Conservation (phyloP, 1,140 invertebrate species). For the Tyrophagus putrescentiae region DNA sequence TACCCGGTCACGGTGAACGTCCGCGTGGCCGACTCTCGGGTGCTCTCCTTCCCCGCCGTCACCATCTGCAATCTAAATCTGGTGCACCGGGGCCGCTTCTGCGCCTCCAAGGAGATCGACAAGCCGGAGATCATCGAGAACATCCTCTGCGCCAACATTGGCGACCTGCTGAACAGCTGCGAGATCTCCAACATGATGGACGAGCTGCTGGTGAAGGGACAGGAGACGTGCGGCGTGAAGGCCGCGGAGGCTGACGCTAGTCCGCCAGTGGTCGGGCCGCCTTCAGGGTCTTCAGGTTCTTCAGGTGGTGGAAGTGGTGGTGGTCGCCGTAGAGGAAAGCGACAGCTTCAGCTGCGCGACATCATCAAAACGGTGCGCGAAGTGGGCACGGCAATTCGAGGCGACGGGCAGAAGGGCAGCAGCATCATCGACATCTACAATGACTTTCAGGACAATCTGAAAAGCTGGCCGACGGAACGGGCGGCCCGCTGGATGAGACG, state of each 20-base stretch:
- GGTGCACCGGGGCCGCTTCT: constrained; percentile 24
- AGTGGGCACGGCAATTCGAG: constrained; percentile 10
- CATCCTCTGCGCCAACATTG: constrained; percentile 22
- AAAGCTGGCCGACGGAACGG: constrained; percentile 18
- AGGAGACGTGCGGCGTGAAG: constrained; percentile 9
- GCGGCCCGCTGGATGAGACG: constrained; percentile 16
- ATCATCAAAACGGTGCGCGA: constrained; percentile 15
- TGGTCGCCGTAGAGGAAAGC: background rate
- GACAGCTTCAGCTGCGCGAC: constrained; percentile 12
- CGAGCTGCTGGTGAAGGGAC: constrained; percentile 8
- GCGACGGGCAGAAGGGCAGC: constrained; percentile 14
- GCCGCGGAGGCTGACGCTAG: background rate
- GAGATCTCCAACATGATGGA: constrained; percentile 21
- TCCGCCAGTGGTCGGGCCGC: background rate
- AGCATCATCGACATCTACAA: constrained; percentile 16
- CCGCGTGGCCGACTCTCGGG: constrained; percentile 24
- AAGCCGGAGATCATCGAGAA: constrained; percentile 22
- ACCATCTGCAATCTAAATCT: constrained; percentile 36
- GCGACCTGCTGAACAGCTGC: constrained; percentile 20
- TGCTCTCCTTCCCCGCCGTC: constrained; percentile 32
- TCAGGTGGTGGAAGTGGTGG: background rate
- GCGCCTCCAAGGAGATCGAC: constrained; percentile 16
- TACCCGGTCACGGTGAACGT: constrained; percentile 26
- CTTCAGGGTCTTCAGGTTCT: background rate
- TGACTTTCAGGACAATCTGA: constrained; percentile 11